These are phyloP conservation scores for Saxidomus purpurata DNA, from an alignment of 1,140 invertebrate species.

Conservation along the genomic window DNA sequence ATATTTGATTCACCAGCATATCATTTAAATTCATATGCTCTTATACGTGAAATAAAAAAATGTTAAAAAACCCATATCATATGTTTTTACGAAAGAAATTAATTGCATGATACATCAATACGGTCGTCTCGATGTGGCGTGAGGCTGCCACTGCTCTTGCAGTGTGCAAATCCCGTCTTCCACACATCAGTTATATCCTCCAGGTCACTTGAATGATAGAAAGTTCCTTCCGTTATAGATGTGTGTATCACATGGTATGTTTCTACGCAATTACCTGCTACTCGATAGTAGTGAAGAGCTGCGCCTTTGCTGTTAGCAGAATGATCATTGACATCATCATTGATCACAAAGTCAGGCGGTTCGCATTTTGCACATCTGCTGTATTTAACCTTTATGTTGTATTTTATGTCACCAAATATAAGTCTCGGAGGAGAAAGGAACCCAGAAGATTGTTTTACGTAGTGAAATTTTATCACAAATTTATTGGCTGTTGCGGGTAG, in stretches of 20 bases:
- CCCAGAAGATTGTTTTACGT: conserved; percentile 66
- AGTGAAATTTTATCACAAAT: conserved; percentile 72
- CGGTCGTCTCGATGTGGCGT: conserved; percentile 70
- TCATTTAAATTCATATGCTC: no score
- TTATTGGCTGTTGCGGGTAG: conserved; percentile 18
- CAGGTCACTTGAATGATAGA: conserved; percentile 70
- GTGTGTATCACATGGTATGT: conserved; percentile 64
- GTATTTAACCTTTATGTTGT: conserved; percentile 67
- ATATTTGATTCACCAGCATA: no score
- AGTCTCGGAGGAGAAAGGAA: no score
- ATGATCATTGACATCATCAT: conserved; percentile 27
- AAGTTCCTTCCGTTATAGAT: conserved; percentile 56
- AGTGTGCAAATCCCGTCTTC: conserved; percentile 79
- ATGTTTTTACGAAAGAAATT: no score
- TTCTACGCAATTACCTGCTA: conserved; percentile 42
- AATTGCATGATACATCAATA: neutral
- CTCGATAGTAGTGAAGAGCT: conserved; percentile 74
- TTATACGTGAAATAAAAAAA: no score
- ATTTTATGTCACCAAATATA: conserved; percentile 78
- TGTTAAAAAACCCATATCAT: no score
- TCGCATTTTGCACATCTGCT: conserved; percentile 11
- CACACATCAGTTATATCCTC: conserved; percentile 76
- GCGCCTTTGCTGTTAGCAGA: neutral
- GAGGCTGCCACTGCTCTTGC: conserved; percentile 76
- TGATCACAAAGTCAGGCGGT: conserved; percentile 48